phyloP scores from a whole-genome alignment of 2,113 vertebrate genomes.

The Capricornis sumatraensis region DNA sequence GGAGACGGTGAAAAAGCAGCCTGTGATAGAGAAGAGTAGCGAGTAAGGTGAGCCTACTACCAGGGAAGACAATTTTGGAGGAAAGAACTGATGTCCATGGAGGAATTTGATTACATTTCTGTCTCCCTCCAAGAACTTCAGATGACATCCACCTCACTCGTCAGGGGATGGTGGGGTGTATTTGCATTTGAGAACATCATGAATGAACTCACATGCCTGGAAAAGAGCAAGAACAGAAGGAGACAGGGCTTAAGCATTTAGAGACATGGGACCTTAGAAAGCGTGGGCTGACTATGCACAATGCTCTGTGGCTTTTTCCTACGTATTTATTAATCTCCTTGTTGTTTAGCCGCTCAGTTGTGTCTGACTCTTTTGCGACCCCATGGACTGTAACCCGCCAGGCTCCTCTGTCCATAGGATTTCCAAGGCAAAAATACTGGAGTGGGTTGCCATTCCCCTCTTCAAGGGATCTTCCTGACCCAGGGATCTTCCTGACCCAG shows the following conservation, averaged over 20 bases:
- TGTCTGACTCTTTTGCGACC: not conserved
- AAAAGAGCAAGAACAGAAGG: not conserved
- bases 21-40: not conserved
- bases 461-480: not conserved
- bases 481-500: not conserved
- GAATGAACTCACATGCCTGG: not conserved
- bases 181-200: not conserved
- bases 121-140: not conserved
- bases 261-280: not conserved
- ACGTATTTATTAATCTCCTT: not conserved
- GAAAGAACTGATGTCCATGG: not conserved
- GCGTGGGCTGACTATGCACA: not conserved
- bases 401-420: not conserved
- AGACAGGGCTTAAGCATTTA: rapidly evolving
- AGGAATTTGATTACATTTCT: not conserved
- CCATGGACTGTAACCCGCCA: not conserved
- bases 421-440: not conserved
- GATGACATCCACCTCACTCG: not conserved
- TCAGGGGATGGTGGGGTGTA: not conserved
- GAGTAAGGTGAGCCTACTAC: not conserved
- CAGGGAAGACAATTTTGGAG: not conserved
- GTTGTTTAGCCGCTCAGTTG: rapidly evolving
- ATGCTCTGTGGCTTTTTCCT: not conserved
- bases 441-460: not conserved
- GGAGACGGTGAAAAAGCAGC: not conserved